These are phyloP conservation scores for Myiopsitta monachus DNA, from an alignment of 2,113 vertebrate species.

Conservation along the genomic window DNA sequence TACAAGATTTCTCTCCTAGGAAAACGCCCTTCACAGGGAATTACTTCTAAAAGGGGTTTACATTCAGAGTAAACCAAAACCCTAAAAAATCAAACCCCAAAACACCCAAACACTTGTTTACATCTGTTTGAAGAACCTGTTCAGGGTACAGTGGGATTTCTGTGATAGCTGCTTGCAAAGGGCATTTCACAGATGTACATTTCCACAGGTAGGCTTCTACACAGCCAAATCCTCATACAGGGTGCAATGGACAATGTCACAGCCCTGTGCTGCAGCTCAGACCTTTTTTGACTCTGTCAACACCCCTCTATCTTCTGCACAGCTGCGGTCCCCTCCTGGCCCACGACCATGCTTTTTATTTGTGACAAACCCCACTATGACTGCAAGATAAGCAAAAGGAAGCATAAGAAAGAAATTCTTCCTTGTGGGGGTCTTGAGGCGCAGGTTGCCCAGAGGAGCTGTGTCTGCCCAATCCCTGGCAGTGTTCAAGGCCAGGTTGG, in stretches of 20 bases:
- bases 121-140: not conserved
- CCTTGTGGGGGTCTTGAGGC: not conserved
- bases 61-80: not conserved
- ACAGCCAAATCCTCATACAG: not conserved
- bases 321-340: not conserved
- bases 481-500: not conserved
- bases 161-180: not conserved
- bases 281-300: not conserved
- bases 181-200: not conserved
- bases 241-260: not conserved
- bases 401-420: not conserved
- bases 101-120: not conserved
- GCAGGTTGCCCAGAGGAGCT: not conserved
- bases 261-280: accelerated
- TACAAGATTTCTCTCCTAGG: not conserved
- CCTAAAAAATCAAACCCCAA: not conserved
- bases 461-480: not conserved
- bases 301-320: not conserved
- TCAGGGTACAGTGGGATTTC: not conserved
- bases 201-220: not conserved
- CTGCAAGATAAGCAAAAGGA: not conserved
- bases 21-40: not conserved
- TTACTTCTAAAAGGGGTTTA: not conserved
- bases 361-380: not conserved
- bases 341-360: not conserved